These are phyloP conservation scores for Drosophila simulans DNA, from an alignment of 1,140 invertebrate species.

Conservation along the genomic window DNA sequence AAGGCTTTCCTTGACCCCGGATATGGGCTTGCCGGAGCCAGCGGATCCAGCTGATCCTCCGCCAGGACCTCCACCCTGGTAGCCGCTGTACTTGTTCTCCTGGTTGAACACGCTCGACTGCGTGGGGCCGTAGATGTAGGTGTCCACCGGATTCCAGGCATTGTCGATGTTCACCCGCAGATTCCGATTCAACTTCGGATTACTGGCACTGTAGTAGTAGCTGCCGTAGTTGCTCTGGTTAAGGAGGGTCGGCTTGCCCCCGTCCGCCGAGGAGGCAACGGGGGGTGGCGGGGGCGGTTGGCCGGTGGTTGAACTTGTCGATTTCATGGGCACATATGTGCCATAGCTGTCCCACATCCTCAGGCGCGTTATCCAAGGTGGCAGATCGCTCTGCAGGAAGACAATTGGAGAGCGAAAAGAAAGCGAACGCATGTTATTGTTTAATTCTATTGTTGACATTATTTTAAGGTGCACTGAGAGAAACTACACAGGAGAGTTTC, in stretches of 20 bases:
- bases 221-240: conserved; percentile 75
- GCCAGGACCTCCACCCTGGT: conserved; percentile 55
- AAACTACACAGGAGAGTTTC: not conserved
- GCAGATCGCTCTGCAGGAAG: conserved; percentile 70
- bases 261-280: conserved; percentile 72
- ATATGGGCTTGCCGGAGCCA: conserved; percentile 46
- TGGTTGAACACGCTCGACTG: conserved; percentile 84
- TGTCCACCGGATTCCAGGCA: conserved; percentile 84
- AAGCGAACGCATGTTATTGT: conserved; percentile 45
- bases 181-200: conserved; percentile 80
- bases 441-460: conserved; percentile 67
- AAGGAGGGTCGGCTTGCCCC: conserved; percentile 67
- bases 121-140: conserved; percentile 84
- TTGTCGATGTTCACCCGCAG: conserved; percentile 84
- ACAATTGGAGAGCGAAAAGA: conserved; percentile 4
- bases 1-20: conserved; percentile 73
- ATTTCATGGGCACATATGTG: conserved; percentile 79
- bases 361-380: conserved; percentile 86
- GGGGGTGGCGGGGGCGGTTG: conserved; percentile 78
- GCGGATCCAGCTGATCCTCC: conserved; percentile 25
- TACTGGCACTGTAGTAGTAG: conserved; percentile 83
- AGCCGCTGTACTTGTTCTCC: conserved; percentile 84
- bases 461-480: conserved; percentile 29
- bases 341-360: conserved; percentile 87
- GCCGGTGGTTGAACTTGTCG: conserved; percentile 75